A percentile compares a stretch with the other conserved stretches of the same genome.
Conservation (phyloP, 2,888 invertebrate species). For the Lacanobia oleracea region DNA sequence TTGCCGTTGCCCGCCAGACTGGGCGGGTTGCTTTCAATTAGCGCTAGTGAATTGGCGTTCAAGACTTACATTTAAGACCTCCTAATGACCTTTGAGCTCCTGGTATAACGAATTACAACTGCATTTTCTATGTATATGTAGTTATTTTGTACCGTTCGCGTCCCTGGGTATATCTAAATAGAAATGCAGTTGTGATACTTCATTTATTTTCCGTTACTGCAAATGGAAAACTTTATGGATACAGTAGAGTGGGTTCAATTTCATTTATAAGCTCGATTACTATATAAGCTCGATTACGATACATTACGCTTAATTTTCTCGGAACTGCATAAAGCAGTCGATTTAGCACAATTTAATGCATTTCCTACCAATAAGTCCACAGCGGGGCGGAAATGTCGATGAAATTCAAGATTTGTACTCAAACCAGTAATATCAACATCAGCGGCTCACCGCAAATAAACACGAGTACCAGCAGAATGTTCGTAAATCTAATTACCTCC, state of each 20-base stretch:
- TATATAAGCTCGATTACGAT: no score
- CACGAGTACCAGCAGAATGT: slow-evolving; percentile 38
- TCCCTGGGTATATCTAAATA: background rate
- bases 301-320: background rate
- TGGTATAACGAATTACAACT: slow-evolving; percentile 32
- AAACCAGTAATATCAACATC: background rate
- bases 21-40: slow-evolving; percentile 70
- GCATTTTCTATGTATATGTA: slow-evolving; percentile 29
- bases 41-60: slow-evolving; percentile 64
- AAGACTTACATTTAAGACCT: slow-evolving; percentile 60
- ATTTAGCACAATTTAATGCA: slow-evolving; percentile 1
- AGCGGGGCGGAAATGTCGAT: background rate
- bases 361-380: background rate
- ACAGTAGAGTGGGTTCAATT: background rate
- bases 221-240: slow-evolving; percentile 3
- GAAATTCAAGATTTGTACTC: background rate
- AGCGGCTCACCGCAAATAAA: slow-evolving; percentile 9
- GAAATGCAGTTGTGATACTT: background rate
- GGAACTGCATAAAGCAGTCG: background rate
- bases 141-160: background rate
- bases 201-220: background rate
- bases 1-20: slow-evolving; percentile 52
- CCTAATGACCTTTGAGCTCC: slow-evolving; percentile 60
- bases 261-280: slow-evolving; percentile 1
- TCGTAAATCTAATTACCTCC: slow-evolving; percentile 60